A percentile compares a stretch with the other conserved stretches of the same genome.
These are phyloP conservation scores for Orchesella flavescens DNA, from an alignment of 2,888 invertebrate genomes.

Conservation along the genomic window DNA sequence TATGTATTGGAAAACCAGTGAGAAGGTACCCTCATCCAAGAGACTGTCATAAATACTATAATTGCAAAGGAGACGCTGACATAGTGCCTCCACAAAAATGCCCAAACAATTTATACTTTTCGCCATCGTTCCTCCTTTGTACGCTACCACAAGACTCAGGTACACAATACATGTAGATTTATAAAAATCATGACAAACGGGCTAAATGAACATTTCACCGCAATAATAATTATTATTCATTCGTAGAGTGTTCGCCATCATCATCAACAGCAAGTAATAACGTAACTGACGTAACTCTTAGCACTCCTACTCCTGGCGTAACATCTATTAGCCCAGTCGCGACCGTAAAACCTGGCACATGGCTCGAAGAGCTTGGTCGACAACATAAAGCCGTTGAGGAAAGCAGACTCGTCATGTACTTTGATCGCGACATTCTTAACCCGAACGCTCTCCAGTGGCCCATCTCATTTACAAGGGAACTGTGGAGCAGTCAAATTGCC, in stretches of 20 bases:
- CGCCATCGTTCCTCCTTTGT: conserved; percentile 10
- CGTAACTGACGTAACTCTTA: too few species aligned
- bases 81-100: conserved; percentile 5
- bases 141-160: conserved; percentile 37
- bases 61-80: background rate
- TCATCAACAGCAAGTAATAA: too few species aligned
- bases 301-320: too few species aligned
- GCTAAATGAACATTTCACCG: too few species aligned
- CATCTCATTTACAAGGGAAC: conserved; percentile 12
- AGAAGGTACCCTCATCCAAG: conserved; percentile 32
- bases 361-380: background rate
- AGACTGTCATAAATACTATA: conserved; percentile 26
- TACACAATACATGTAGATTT: background rate
- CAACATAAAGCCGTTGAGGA: conserved; percentile 18
- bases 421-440: conserved; percentile 8
- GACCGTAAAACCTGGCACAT: conserved; percentile 1
- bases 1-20: conserved; percentile 8
- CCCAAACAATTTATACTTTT: conserved; percentile 12
- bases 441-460: conserved; percentile 27
- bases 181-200: too few species aligned
- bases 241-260: too few species aligned
- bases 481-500: conserved; percentile 35
- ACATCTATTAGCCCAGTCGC: background rate
- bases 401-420: conserved; percentile 27
- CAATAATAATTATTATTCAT: background rate